Percentiles rank a stretch among this genome's conserved stretches.
phyloP scores from a whole-genome alignment of 2,113 vertebrate genomes.

The Castor canadensis region DNA sequence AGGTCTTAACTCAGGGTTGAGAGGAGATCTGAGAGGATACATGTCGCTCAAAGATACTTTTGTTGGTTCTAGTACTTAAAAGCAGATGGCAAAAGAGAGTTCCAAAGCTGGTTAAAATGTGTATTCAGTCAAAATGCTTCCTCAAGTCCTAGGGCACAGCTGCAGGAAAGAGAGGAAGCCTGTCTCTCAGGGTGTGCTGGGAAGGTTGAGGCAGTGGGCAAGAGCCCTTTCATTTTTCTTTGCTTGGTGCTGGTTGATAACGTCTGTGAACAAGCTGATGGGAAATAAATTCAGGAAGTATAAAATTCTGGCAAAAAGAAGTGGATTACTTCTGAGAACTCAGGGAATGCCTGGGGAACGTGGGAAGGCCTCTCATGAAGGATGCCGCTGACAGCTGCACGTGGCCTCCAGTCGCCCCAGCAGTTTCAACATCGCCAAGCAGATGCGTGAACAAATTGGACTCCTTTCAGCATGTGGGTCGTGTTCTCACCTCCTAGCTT shows the following conservation, averaged over 20 bases:
- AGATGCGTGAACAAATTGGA: not conserved
- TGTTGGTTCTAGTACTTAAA: slow-evolving; percentile 43
- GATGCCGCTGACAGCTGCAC: slow-evolving; percentile 41
- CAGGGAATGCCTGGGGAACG: not conserved
- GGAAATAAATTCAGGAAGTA: slow-evolving; percentile 39
- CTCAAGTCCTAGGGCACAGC: not conserved
- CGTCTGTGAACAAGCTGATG: slow-evolving; percentile 23
- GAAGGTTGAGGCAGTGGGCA: not conserved
- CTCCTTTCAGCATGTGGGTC: slow-evolving; percentile 9
- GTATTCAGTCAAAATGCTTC: not conserved
- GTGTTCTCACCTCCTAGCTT: not conserved
- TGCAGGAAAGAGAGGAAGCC: not conserved
- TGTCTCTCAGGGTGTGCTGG: not conserved
- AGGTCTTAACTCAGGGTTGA: slow-evolving; percentile 35
- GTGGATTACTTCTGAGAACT: not conserved
- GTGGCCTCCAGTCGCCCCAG: not conserved
- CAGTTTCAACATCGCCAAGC: not conserved
- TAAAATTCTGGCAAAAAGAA: not conserved
- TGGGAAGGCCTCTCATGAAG: not conserved
- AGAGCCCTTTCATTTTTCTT: not conserved
- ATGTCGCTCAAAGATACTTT: slow-evolving; percentile 2
- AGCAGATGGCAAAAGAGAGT: slow-evolving; percentile 56
- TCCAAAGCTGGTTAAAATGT: slow-evolving; percentile 39
- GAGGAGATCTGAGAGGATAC: not conserved
- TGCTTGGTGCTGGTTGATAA: not conserved